These are phyloP conservation scores for Chamaetylas fuelleborni DNA, from an alignment of 2,113 vertebrate genomes.

Conservation along the genomic window DNA sequence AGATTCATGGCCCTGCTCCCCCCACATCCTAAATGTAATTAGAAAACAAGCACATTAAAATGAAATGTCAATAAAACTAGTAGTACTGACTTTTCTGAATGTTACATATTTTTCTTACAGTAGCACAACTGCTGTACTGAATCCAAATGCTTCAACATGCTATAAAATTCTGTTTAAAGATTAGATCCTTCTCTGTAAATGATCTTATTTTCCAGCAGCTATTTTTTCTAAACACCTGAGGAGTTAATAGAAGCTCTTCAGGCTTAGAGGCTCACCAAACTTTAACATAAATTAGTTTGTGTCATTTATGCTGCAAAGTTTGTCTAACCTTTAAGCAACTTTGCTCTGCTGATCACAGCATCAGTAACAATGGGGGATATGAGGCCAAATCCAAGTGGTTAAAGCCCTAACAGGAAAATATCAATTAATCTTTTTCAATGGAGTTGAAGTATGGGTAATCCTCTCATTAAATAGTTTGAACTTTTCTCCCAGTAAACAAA, in stretches of 20 bases:
- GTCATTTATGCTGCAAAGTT: constrained; percentile 74
- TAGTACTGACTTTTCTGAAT: constrained; percentile 7
- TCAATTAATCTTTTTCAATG: constrained; percentile 91
- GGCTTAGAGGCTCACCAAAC: constrained; percentile 36
- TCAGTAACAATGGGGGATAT: constrained; percentile 73
- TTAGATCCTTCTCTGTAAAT: not conserved
- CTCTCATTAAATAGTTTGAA: constrained; percentile 88
- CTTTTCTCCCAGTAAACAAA: constrained; percentile 86
- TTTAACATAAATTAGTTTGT: constrained; percentile 67
- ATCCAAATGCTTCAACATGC: constrained; percentile 8
- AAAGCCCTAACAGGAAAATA: constrained; percentile 89
- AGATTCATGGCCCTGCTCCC: constrained; percentile 59
- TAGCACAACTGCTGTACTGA: constrained; percentile 19
- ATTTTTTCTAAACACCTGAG: constrained; percentile 38
- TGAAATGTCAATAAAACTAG: constrained; percentile 48
- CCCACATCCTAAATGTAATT: not conserved
- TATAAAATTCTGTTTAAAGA: not conserved
- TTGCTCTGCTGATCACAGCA: constrained; percentile 80
- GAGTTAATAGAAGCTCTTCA: constrained; percentile 20
- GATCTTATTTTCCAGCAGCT: constrained; percentile 32
- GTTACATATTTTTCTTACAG: constrained; percentile 39
- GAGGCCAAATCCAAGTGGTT: constrained; percentile 75
- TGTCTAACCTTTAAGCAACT: constrained; percentile 76
- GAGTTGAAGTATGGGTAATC: constrained; percentile 88
- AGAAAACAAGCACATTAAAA: constrained; percentile 49